A percentile compares a stretch with the other conserved stretches of the same genome.
Evolutionary conservation across 2,888 invertebrate species (phyloP).

Genomic region (Trissonchulus sp.): DNA sequence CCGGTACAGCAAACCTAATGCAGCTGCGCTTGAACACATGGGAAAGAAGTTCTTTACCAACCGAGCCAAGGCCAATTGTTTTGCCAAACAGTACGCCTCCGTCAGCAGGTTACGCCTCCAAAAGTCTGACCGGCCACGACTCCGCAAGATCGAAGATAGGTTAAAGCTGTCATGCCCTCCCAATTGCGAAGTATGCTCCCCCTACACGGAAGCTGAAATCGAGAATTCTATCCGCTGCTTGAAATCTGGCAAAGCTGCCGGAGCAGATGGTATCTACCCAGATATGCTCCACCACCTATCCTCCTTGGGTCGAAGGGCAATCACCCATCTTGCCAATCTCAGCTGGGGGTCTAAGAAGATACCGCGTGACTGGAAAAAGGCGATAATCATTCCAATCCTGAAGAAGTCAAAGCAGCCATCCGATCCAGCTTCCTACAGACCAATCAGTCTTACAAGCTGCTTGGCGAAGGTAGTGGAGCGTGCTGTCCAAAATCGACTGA

Average conservation of each 20-base stretch:
- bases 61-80: conserved; percentile 14
- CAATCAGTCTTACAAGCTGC: too few species aligned
- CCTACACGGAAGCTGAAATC: conserved; percentile 7
- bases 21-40: background rate
- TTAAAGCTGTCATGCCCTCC: background rate
- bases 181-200: background rate
- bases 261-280: conserved; percentile 13
- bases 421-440: conserved; percentile 1
- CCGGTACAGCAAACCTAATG: conserved; percentile 1
- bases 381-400: background rate
- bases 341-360: background rate
- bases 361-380: background rate
- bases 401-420: background rate
- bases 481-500: too few species aligned
- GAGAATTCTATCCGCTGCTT: background rate
- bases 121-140: background rate
- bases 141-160: background rate
- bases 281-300: conserved; percentile 11
- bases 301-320: background rate
- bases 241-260: conserved; percentile 18
- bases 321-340: background rate
- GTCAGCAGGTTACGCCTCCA: background rate
- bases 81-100: conserved; percentile 4
- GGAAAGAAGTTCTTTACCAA: background rate
- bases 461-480: too few species aligned